These are phyloP conservation scores for Notolabrus celidotus DNA, from an alignment of 2,797 vertebrate species.

Conservation along the genomic window DNA sequence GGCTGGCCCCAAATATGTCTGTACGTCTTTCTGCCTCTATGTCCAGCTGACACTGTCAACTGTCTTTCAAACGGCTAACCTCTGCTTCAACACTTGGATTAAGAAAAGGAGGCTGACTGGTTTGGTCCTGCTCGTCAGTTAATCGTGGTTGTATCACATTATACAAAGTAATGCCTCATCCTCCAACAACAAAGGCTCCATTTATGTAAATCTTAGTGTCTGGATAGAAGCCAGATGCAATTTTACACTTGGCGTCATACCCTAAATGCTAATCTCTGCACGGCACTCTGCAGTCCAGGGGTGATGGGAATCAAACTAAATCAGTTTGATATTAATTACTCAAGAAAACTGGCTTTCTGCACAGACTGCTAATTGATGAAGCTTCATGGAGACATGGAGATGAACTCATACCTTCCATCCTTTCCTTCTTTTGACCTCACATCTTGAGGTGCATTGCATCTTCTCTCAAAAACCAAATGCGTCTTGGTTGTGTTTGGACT, in stretches of 20 bases:
- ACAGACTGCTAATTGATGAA: not conserved
- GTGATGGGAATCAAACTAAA: too few relatives aligned
- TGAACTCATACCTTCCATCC: not conserved
- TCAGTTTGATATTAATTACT: too few relatives aligned
- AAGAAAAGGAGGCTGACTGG: slow-evolving; percentile 16
- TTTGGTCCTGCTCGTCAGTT: slow-evolving; percentile 3
- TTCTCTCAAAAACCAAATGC: not conserved
- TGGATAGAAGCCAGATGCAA: not conserved
- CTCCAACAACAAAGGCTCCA: not conserved
- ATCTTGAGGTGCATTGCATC: not conserved
- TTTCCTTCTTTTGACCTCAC: not conserved
- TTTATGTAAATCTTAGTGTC: too few relatives aligned
- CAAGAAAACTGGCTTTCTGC: too few relatives aligned
- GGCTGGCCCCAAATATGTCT: slow-evolving; percentile 21
- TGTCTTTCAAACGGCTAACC: slow-evolving; percentile 30
- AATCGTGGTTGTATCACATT: too few relatives aligned
- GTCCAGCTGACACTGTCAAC: slow-evolving; percentile 36
- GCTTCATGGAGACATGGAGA: too few relatives aligned
- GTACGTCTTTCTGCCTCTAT: slow-evolving; percentile 29
- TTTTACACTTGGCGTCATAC: not conserved
- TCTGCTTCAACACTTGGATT: slow-evolving; percentile 25
- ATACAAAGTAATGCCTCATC: not conserved
- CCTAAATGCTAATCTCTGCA: not conserved
- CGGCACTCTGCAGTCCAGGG: too few relatives aligned
- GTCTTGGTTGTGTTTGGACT: not conserved